phyloP scores from a whole-genome alignment of 2,888 invertebrate genomes.

The Cepaea hortensis region DNA sequence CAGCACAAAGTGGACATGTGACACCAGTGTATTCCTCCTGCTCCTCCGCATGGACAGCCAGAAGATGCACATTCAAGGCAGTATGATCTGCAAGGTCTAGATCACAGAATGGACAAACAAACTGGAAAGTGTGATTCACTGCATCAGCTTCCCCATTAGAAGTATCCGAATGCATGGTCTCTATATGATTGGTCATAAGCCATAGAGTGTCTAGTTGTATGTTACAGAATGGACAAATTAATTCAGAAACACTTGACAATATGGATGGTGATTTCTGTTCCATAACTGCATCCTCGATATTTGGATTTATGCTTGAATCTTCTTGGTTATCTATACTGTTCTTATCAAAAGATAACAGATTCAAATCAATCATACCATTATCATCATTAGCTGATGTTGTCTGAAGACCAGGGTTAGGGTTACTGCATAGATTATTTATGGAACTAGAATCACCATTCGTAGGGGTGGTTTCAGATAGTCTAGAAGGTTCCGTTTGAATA shows the following conservation, averaged over 20 bases:
- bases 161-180: slow-evolving; percentile 12
- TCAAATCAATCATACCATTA: neutral
- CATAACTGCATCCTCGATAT: neutral
- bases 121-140: neutral
- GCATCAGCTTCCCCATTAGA: slow-evolving; percentile 1
- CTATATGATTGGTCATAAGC: slow-evolving; percentile 26
- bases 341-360: neutral
- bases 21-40: neutral
- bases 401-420: neutral
- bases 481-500: neutral
- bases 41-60: slow-evolving; percentile 20
- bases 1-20: slow-evolving; percentile 39
- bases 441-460: neutral
- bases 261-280: neutral
- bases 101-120: slow-evolving; percentile 40
- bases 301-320: neutral
- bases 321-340: neutral
- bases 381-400: neutral
- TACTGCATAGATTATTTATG: neutral
- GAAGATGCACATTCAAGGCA: slow-evolving; percentile 24
- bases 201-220: neutral
- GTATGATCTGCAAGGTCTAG: slow-evolving; percentile 19
- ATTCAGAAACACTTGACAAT: neutral
- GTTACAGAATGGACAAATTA: slow-evolving; percentile 32
- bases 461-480: no score